A percentile compares a stretch with the other conserved stretches of the same genome.
Conservation (phyloP, 2,113 vertebrate species). For the Daboia siamensis region DNA sequence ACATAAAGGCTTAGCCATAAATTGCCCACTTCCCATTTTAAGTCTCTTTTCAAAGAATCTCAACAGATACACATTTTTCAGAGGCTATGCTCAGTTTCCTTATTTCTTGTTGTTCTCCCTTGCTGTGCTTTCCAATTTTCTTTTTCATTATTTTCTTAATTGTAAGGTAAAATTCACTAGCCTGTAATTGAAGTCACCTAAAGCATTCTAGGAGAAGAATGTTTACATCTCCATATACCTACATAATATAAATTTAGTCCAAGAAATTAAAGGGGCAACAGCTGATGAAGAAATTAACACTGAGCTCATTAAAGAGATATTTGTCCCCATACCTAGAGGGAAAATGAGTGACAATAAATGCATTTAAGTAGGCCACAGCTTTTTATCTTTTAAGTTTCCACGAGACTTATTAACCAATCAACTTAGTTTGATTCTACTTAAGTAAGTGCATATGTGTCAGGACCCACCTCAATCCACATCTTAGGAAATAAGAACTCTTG, state of each 20-base stretch:
- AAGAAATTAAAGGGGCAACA: slow-evolving; percentile 5
- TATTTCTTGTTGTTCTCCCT: slow-evolving; percentile 3
- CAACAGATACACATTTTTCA: not conserved
- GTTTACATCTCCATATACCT: not conserved
- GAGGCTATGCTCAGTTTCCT: not conserved
- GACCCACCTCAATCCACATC: too few relatives aligned
- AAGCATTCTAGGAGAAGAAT: not conserved
- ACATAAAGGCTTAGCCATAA: not conserved
- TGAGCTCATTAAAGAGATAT: not conserved
- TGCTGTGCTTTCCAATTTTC: slow-evolving; percentile 25
- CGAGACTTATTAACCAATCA: not conserved
- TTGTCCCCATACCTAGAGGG: not conserved
- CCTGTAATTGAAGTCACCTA: slow-evolving; percentile 13
- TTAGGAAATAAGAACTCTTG: too few relatives aligned
- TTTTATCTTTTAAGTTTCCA: not conserved
- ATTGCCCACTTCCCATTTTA: not conserved
- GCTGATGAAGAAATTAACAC: not conserved
- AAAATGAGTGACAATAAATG: slow-evolving; percentile 13
- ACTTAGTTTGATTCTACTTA: not conserved
- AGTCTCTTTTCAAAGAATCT: not conserved
- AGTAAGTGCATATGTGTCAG: not conserved
- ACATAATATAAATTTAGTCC: slow-evolving; percentile 1
- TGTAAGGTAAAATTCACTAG: not conserved
- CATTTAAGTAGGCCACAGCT: not conserved
- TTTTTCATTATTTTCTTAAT: not conserved